phyloP scores from a whole-genome alignment of 2,797 vertebrate species.

The Channallabes apus region DNA sequence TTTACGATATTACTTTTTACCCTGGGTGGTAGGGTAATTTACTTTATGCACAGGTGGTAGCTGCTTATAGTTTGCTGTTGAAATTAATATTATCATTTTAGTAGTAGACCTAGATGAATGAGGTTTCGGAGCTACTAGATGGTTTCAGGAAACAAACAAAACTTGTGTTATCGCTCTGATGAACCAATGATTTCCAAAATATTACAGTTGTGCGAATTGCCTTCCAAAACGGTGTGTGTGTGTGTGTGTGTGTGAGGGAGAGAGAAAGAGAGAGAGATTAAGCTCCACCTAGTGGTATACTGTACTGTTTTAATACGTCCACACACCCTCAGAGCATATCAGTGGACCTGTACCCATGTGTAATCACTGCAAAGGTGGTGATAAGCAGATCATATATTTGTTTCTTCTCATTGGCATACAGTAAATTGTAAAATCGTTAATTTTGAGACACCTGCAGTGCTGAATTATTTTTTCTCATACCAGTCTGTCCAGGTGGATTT shows the following conservation, averaged over 20 bases:
- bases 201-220: neutral
- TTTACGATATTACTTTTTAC: no score
- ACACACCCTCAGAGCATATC: neutral
- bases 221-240: neutral
- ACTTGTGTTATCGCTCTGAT: neutral
- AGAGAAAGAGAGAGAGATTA: slow-evolving; percentile 24
- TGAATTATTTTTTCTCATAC: neutral
- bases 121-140: neutral
- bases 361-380: neutral
- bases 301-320: neutral
- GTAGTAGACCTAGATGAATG: neutral
- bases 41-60: neutral
- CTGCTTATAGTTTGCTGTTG: neutral
- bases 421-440: neutral
- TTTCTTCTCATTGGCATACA: neutral
- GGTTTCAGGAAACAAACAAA: neutral
- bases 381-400: slow-evolving; percentile 17
- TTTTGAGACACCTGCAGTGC: neutral
- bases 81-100: neutral
- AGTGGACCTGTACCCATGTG: neutral
- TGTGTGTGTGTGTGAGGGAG: neutral
- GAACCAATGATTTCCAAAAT: neutral
- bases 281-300: slow-evolving; percentile 68
- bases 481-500: neutral
- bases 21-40: neutral